These are phyloP conservation scores for Panulirus ornatus DNA, from an alignment of 1,140 invertebrate genomes.

Conservation along the genomic window DNA sequence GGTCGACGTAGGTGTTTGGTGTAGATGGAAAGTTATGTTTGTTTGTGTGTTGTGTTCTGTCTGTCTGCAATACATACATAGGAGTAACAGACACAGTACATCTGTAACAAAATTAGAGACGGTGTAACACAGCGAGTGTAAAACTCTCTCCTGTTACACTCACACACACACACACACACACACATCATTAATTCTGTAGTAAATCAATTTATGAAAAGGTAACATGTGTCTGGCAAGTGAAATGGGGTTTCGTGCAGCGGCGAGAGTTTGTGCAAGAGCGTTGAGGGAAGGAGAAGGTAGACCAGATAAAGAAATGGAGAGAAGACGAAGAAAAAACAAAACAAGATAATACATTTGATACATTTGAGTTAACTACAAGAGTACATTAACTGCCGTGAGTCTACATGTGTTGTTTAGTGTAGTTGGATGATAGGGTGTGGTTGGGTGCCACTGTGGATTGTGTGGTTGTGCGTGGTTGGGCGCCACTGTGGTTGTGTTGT, in stretches of 20 bases:
- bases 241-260: neutral
- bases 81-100: neutral
- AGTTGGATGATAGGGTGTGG: no score
- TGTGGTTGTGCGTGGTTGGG: no score
- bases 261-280: no score
- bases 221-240: neutral
- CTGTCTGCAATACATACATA: no score
- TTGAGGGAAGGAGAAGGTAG: neutral
- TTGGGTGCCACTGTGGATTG: no score
- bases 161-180: constrained; percentile 7
- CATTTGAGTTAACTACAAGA: no score
- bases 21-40: no score
- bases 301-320: neutral
- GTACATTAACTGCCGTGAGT: no score
- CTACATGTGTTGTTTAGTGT: no score
- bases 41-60: no score
- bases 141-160: neutral
- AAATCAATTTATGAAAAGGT: neutral
- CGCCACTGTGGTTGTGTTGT: no score
- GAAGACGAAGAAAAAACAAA: neutral
- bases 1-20: no score
- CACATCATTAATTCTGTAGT: neutral
- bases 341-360: neutral
- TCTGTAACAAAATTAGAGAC: neutral
- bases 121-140: neutral